Evolutionary conservation across 2,113 vertebrate species (phyloP).

Genomic region (Thymallus thymallus): DNA sequence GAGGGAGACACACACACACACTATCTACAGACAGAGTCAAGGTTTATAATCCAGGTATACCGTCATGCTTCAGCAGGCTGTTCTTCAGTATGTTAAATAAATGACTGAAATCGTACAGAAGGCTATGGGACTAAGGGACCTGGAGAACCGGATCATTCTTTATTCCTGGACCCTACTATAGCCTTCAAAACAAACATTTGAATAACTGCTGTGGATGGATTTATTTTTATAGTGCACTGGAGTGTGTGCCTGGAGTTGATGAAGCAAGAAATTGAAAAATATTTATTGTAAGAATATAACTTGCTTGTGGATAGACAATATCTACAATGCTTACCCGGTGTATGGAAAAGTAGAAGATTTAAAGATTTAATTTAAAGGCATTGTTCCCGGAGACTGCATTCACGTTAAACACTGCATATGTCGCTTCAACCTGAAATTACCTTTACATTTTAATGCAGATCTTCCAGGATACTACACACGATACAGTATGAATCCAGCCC

Average conservation of each 20-base stretch:
- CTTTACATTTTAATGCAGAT: no score
- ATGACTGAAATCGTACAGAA: slow-evolving; percentile 5
- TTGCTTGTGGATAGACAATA: background rate
- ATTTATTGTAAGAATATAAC: background rate
- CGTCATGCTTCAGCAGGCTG: background rate
- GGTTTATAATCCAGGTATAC: no score
- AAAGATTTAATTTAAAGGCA: no score
- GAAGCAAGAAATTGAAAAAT: slow-evolving; percentile 26
- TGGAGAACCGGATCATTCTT: slow-evolving; percentile 17
- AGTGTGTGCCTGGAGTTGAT: slow-evolving; percentile 24
- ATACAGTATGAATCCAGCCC: background rate
- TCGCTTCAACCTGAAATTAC: no score
- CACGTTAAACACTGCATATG: no score
- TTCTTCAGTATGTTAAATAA: background rate
- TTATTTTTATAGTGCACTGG: slow-evolving; percentile 20
- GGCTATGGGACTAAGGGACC: background rate
- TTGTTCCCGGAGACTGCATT: no score
- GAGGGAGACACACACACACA: background rate
- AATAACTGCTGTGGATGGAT: slow-evolving; percentile 6
- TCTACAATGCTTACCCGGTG: background rate
- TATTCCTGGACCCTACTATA: slow-evolving; percentile 14
- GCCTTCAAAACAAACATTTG: slow-evolving; percentile 18
- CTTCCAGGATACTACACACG: no score
- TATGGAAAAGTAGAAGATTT: no score
- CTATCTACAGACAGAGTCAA: background rate